Conservation (phyloP, 1,140 invertebrate genomes). For the Phocides pigmalion region DNA sequence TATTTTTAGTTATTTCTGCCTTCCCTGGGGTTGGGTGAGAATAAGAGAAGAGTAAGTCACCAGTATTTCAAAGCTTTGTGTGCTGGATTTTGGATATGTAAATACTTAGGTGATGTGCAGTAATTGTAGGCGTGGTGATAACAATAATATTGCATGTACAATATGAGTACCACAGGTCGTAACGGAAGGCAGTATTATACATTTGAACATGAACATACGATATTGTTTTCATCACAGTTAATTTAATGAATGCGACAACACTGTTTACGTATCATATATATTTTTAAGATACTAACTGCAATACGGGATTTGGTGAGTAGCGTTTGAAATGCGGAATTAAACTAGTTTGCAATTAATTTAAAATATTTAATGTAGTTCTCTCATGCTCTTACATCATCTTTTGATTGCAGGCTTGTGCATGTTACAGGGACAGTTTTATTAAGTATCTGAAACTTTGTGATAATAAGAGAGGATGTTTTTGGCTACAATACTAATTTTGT, state of each 20-base stretch:
- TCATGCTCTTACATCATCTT: constrained; percentile 16
- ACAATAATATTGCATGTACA: constrained; percentile 39
- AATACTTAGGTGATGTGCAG: constrained; percentile 43
- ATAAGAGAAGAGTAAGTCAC: constrained; percentile 74
- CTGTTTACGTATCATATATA: constrained; percentile 7
- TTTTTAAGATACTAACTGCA: constrained; percentile 19
- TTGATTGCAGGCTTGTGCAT: constrained; percentile 27
- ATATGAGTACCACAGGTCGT: constrained; percentile 27
- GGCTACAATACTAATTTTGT: constrained; percentile 11
- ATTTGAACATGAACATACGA: constrained; percentile 13
- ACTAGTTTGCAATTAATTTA: constrained; percentile 1
- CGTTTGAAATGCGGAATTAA: neutral
- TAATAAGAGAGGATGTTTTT: constrained; percentile 7
- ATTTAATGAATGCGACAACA: neutral
- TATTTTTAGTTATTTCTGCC: constrained; percentile 80
- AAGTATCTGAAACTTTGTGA: neutral
- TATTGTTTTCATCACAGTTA: constrained; percentile 7
- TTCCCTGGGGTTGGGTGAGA: constrained; percentile 68
- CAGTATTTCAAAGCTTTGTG: constrained; percentile 60
- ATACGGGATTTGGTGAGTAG: constrained; percentile 21
- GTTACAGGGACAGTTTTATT: constrained; percentile 5
- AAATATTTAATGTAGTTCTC: neutral
- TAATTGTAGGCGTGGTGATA: constrained; percentile 36
- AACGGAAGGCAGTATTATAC: constrained; percentile 31
- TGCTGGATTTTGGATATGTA: constrained; percentile 57